phyloP scores from a whole-genome alignment of 1,140 invertebrate species.

The Aphidius ervi region DNA sequence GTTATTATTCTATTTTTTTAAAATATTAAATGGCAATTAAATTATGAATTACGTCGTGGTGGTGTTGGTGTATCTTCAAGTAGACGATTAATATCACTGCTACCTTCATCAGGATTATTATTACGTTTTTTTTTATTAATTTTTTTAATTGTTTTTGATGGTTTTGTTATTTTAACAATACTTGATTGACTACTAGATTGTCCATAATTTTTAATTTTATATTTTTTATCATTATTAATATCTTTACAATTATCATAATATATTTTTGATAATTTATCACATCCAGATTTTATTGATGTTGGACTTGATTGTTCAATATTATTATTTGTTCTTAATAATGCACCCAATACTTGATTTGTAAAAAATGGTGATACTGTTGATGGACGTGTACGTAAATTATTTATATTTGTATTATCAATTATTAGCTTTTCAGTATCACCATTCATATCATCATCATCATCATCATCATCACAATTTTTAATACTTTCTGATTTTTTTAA shows the following conservation, averaged over 20 bases:
- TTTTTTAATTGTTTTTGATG: slow-evolving; percentile 30
- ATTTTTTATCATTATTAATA: slow-evolving; percentile 15
- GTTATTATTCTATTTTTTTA: too few species aligned
- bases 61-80: slow-evolving; percentile 31
- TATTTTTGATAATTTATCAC: slow-evolving; percentile 26
- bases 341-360: slow-evolving; percentile 46
- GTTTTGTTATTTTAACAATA: slow-evolving; percentile 17
- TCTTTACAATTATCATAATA: too few species aligned
- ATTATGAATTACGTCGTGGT: slow-evolving; percentile 42
- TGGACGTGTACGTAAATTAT: slow-evolving; percentile 46
- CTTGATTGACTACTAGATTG: background rate
- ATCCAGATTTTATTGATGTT: too few species aligned
- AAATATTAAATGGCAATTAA: slow-evolving; percentile 25
- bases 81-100: slow-evolving; percentile 33
- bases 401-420: slow-evolving; percentile 56
- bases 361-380: slow-evolving; percentile 39
- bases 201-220: slow-evolving; percentile 32
- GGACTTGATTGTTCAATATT: slow-evolving; percentile 29
- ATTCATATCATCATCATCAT: slow-evolving; percentile 34
- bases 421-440: slow-evolving; percentile 77
- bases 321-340: slow-evolving; percentile 48
- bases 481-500: slow-evolving; percentile 69
- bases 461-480: slow-evolving; percentile 45
- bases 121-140: slow-evolving; percentile 27
- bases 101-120: slow-evolving; percentile 26